Conservation (phyloP, 2,113 vertebrate species). For the Proterorhinus semilunaris region DNA sequence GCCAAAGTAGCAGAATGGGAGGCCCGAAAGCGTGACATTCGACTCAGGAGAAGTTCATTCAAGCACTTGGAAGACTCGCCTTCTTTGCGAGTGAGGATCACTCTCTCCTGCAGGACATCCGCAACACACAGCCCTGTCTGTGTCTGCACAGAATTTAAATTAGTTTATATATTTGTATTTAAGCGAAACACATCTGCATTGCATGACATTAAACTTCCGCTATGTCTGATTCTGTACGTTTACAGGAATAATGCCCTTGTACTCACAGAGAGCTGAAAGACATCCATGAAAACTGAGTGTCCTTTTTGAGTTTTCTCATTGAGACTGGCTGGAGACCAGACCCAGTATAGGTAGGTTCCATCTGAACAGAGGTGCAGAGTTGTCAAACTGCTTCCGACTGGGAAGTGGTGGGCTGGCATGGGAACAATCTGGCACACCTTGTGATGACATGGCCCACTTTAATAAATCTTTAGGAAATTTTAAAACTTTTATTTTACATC, state of each 20-base stretch:
- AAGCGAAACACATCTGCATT: too few relatives aligned
- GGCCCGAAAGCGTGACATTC: constrained; percentile 93
- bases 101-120: constrained; percentile 88
- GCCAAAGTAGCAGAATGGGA: constrained; percentile 95
- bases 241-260: not conserved
- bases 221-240: too few relatives aligned
- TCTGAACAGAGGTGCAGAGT: constrained; percentile 96
- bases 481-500: not conserved
- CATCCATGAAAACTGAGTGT: constrained; percentile 97
- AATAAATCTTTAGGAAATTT: not conserved
- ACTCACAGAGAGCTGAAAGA: constrained; percentile 91
- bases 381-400: constrained; percentile 93
- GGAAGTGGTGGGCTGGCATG: constrained; percentile 94
- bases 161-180: too few relatives aligned
- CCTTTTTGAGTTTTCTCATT: constrained; percentile 98
- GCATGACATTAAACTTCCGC: too few relatives aligned
- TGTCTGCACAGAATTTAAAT: constrained; percentile 71
- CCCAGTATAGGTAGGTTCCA: constrained; percentile 96
- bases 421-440: constrained; percentile 91
- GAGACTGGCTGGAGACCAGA: constrained; percentile 96
- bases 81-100: constrained; percentile 94
- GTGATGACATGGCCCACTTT: constrained; percentile 4
- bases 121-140: constrained; percentile 86
- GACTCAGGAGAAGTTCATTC: constrained; percentile 96
- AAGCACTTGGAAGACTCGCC: constrained; percentile 98